Evolutionary conservation across 2,888 invertebrate genomes (phyloP), one percentile per base, ranked within the genome.

Genomic region (Parnassius smintheus): DNA sequence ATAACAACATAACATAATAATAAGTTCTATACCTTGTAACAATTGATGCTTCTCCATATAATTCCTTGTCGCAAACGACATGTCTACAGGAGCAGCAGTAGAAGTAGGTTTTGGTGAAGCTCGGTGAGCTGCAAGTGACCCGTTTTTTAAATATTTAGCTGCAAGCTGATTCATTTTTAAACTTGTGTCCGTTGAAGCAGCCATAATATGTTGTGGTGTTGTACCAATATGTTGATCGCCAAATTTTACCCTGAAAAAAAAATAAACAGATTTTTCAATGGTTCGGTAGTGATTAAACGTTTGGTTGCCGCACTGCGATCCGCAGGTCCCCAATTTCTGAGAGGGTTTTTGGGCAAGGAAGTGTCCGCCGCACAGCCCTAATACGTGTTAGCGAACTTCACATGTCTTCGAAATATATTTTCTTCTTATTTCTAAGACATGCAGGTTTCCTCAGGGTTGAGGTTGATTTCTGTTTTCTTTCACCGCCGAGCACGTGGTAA

Each of bases 11-110:
- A 35, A 35, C 35, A 35, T 35, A 35, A 4, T 35, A 35, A 4
- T 7, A 35, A 35, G 7, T 35, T 22, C 49, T 10, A 50, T 70
- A 91, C 93, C 92, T 75, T 92, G 89, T 65, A 93, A 74, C 63
- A 95, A 78, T 75, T 94, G 93, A 80, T 95, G 95, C 72, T 93
- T 93, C 75, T 95, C 94, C 92, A 95, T 93, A 78, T 95, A 95
- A 72, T 94, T 94, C 75, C 94, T 91, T 10, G 95, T 95, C n/a
- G 95, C 95, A 71, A 95, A 92, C 2, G 95, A 95, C 91, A 95
- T 93, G 70, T 95, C 95, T 35, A 89, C 92, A 9, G 86, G 85
- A 61, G 83, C 49, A n/a, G 7, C 70, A 2, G 73, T 54, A 2
- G 35, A 7, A 35, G 69, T 54, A 2, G 77, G 71, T 59, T 72